These are phyloP conservation scores for Toxonevra muliebris DNA, from an alignment of 2,888 invertebrate species.

Conservation along the genomic window DNA sequence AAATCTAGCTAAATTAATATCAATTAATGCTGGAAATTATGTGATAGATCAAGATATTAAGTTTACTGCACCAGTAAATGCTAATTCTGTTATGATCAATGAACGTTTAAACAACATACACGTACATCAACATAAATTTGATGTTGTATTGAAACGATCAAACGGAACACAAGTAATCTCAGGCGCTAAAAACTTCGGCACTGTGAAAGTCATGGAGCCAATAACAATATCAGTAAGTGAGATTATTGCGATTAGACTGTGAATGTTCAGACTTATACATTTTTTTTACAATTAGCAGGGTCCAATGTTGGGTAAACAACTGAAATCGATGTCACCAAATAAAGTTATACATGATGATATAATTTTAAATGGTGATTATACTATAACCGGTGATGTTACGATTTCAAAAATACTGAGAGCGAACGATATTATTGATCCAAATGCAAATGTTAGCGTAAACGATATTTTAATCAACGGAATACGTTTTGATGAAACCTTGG, in stretches of 20 bases:
- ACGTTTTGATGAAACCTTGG: conserved; percentile 44
- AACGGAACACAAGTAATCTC: conserved; percentile 64
- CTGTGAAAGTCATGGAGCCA: conserved; percentile 64
- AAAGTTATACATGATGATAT: conserved; percentile 63
- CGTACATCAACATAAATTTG: conserved; percentile 63
- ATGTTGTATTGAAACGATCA: conserved; percentile 64
- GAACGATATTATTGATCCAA: conserved; percentile 49
- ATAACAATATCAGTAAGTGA: conserved; percentile 59
- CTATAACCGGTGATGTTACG: conserved; percentile 66
- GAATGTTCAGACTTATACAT: background rate
- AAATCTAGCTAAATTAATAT: conserved; percentile 57
- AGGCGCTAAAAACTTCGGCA: conserved; percentile 65
- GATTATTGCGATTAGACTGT: background rate
- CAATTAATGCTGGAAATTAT: conserved; percentile 59
- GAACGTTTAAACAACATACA: conserved; percentile 66
- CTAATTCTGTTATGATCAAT: conserved; percentile 62
- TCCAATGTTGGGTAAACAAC: conserved; percentile 63
- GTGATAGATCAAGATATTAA: conserved; percentile 65
- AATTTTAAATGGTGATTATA: conserved; percentile 62
- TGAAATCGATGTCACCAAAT: conserved; percentile 65
- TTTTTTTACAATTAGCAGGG: conserved; percentile 53
- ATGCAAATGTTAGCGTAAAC: conserved; percentile 39
- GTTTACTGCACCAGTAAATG: conserved; percentile 62
- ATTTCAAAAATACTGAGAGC: conserved; percentile 63
- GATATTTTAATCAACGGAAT: conserved; percentile 45